Evolutionary conservation across 1,140 invertebrate genomes (phyloP), one percentile per base, ranked within the genome.

Genomic region (Drosophila elegans): DNA sequence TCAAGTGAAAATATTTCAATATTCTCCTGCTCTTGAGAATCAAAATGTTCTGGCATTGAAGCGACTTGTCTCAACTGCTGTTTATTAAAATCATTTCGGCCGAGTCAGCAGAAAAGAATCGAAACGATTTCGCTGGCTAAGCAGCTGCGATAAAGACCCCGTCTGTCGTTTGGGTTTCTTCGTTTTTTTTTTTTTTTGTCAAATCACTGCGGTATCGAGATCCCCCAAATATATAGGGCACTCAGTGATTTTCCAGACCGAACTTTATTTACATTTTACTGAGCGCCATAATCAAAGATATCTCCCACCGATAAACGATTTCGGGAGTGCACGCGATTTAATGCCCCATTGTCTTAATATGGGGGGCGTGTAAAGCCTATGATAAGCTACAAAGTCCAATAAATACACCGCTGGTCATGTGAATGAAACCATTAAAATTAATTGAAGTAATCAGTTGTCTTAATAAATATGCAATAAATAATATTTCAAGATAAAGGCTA

Each of bases 181-280:
- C 16, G 57, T 75, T 38, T 60, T 62, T 38, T 53, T 62, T 38
- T 53, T 59, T 71, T 78, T 86, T 29, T 76, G 82, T 39, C 69
- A 66, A 86, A 52, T 86, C 78, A 86, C 52, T 42, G 25, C 32
- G 4, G 6, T 41, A 45, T 72, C 49, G 74, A 66, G 69, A 68
- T 57, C 38, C 51, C 45, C 49, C 11, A 48, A 27, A 66, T 39
- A 44, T 61, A 48, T 57, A 32, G 42, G 51, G 25, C 49, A 51
- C 52, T 80, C 48, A 42, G 83, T 83, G 75, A 78, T 83, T 86
- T 86, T 88, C 83, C 83, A 78, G 72, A 53, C 76, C 27, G 44
- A 67, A 66, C 48, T 78, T 82, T 79, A 76, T 76, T 66, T 66
- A 79, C 51, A 76, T 88, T 88, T 86, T 82, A 86, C 62, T 56